Percentiles rank a stretch among this genome's conserved stretches.
phyloP scores from a whole-genome alignment of 2,113 vertebrate genomes.

The Poecile atricapillus region DNA sequence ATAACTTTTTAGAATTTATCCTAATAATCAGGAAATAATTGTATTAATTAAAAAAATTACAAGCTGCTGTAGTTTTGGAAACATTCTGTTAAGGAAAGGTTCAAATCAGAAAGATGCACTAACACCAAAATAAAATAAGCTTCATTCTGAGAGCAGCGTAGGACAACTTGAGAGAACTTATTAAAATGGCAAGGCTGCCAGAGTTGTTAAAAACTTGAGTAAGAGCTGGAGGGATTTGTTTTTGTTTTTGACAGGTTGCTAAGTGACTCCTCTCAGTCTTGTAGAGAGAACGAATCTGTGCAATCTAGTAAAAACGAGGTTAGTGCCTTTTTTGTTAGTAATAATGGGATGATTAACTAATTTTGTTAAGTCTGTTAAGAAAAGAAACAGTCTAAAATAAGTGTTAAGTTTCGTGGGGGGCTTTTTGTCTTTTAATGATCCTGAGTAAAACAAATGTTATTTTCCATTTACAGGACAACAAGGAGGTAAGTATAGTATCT shows the following conservation, averaged over 20 bases:
- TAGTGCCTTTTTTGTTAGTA: slow-evolving; percentile 52
- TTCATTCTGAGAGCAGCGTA: not conserved
- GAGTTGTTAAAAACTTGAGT: slow-evolving; percentile 51
- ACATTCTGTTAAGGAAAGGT: not conserved
- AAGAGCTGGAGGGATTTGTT: slow-evolving; percentile 46
- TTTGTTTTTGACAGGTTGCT: slow-evolving; percentile 83
- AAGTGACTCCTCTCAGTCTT: slow-evolving; percentile 80
- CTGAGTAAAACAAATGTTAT: not conserved
- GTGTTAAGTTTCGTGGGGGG: not conserved
- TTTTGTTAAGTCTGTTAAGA: not conserved
- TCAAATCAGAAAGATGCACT: not conserved
- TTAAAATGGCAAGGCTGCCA: slow-evolving; percentile 20
- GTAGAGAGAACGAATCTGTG: slow-evolving; percentile 81
- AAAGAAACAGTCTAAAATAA: not conserved
- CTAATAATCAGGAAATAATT: not conserved
- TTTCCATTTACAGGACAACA: slow-evolving; percentile 68
- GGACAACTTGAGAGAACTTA: not conserved
- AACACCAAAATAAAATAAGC: not conserved
- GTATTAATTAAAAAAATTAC: not conserved
- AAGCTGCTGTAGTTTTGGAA: not conserved
- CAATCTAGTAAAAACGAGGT: slow-evolving; percentile 88
- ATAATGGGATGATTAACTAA: not conserved
- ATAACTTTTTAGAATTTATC: not conserved
- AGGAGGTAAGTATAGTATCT: slow-evolving; percentile 63
- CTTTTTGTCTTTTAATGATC: not conserved